phyloP scores from a whole-genome alignment of 2,113 vertebrate species.

The Empidonax alnorum region DNA sequence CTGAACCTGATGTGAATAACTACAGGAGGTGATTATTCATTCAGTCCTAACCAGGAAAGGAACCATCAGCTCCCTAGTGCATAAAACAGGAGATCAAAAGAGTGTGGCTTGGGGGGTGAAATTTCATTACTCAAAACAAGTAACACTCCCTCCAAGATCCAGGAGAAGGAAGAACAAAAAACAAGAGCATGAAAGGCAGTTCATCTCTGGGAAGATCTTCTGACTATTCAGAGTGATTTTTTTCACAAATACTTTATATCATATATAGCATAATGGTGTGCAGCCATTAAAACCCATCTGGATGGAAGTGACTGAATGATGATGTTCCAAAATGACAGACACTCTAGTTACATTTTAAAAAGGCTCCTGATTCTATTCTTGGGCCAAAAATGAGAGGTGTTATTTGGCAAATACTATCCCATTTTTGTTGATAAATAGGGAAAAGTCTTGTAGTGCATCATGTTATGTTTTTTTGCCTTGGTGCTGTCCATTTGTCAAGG shows the following conservation, averaged over 20 bases:
- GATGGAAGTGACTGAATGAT: background rate
- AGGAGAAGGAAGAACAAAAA: background rate
- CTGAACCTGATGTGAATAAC: conserved; percentile 17
- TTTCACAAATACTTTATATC: background rate
- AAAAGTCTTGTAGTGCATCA: background rate
- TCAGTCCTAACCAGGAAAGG: background rate
- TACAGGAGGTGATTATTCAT: conserved; percentile 5
- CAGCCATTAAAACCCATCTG: background rate
- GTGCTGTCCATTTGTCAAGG: background rate
- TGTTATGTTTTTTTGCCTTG: rapidly evolving
- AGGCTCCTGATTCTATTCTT: background rate
- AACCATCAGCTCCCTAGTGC: background rate
- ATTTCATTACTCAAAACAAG: background rate
- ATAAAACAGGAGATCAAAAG: background rate
- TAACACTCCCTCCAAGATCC: background rate
- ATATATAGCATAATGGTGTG: background rate
- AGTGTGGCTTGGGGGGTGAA: background rate
- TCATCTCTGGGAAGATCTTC: background rate
- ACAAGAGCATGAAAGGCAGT: background rate
- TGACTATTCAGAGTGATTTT: background rate
- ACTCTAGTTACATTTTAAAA: background rate
- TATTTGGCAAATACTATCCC: background rate
- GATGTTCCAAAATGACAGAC: background rate
- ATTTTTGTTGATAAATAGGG: background rate
- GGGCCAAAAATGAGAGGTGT: background rate